Conservation (phyloP, 2,113 vertebrate species). For the Microcebus murinus region DNA sequence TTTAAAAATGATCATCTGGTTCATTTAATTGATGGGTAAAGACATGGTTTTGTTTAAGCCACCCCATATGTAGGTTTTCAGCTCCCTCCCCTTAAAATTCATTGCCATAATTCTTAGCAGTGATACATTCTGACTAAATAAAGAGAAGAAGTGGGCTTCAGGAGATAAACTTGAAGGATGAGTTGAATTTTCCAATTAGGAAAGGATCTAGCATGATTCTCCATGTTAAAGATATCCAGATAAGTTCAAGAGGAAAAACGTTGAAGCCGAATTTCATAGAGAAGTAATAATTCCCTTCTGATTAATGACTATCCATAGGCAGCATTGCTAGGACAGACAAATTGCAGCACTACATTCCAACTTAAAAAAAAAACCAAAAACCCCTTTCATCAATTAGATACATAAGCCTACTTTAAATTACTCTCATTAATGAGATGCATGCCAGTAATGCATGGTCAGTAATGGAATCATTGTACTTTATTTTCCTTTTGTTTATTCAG, state of each 20-base stretch:
- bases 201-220: neutral
- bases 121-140: constrained; percentile 26
- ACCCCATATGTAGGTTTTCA: constrained; percentile 6
- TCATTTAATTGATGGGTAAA: constrained; percentile 51
- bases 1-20: constrained; percentile 34
- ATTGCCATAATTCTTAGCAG: constrained; percentile 39
- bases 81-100: neutral
- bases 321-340: constrained; percentile 43
- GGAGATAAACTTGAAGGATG: constrained; percentile 40
- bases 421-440: constrained; percentile 59
- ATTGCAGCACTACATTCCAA: constrained; percentile 1
- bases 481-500: constrained; percentile 74
- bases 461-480: constrained; percentile 61
- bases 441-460: constrained; percentile 32
- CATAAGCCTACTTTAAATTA: constrained; percentile 42
- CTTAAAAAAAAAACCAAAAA: constrained; percentile 71
- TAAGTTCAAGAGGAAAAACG: constrained; percentile 35
- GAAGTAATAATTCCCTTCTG: constrained; percentile 58
- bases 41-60: constrained; percentile 63
- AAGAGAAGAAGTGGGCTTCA: neutral
- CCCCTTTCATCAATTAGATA: constrained; percentile 35
- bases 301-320: constrained; percentile 48
- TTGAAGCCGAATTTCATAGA: constrained; percentile 52
- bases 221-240: constrained; percentile 31
- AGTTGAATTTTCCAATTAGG: constrained; percentile 48